Evolutionary conservation across 2,888 invertebrate genomes (phyloP).

Genomic region (Electrophaes corylata): DNA sequence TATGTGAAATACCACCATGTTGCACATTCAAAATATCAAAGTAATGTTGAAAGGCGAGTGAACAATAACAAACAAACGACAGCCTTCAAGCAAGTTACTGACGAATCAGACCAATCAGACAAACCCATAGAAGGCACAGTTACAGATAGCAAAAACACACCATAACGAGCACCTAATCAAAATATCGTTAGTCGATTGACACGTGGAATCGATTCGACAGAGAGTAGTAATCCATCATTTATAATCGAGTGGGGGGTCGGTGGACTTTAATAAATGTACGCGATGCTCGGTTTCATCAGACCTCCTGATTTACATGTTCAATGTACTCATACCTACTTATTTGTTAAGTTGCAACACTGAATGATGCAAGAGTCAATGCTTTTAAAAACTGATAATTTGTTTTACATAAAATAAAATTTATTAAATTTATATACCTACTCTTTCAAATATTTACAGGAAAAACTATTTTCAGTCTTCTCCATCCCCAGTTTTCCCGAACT

Average conservation of each 20-base stretch:
- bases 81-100: background rate
- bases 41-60: too few relatives aligned
- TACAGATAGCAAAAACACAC: constrained; percentile 37
- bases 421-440: too few relatives aligned
- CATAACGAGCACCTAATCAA: constrained; percentile 47
- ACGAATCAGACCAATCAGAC: constrained; percentile 1
- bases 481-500: too few relatives aligned
- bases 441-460: too few relatives aligned
- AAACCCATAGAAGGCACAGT: constrained; percentile 5
- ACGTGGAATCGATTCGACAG: constrained; percentile 59
- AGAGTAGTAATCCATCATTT: constrained; percentile 63
- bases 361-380: constrained; percentile 23
- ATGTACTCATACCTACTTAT: constrained; percentile 11
- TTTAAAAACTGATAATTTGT: constrained; percentile 29
- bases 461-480: too few relatives aligned
- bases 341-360: constrained; percentile 24
- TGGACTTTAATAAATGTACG: constrained; percentile 44
- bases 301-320: constrained; percentile 27
- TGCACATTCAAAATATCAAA: too few relatives aligned
- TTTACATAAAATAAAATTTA: constrained; percentile 13
- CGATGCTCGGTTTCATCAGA: constrained; percentile 22
- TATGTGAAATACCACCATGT: background rate
- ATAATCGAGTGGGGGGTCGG: constrained; percentile 55
- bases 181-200: constrained; percentile 49
- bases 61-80: background rate